A percentile compares a stretch with the other conserved stretches of the same genome.
Conservation (phyloP, 1,140 invertebrate genomes). For the Danaus melanippus region DNA sequence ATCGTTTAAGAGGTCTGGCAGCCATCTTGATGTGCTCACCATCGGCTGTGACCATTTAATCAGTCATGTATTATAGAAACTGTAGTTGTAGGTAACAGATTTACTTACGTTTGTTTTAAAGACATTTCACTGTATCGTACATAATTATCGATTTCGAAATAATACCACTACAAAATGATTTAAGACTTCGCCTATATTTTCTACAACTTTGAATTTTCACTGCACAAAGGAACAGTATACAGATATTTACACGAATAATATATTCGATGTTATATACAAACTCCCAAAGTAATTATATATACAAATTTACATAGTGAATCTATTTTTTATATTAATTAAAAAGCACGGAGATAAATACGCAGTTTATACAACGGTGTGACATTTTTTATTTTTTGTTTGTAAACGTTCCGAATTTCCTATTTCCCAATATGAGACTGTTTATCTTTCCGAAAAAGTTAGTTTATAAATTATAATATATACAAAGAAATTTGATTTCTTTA, state of each 20-base stretch:
- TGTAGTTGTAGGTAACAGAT: conserved; percentile 5
- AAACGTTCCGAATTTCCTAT: conserved; percentile 19
- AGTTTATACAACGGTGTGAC: conserved; percentile 37
- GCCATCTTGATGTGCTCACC: conserved; percentile 40
- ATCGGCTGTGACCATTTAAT: conserved; percentile 14
- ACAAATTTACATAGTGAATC: conserved; percentile 32
- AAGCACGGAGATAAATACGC: conserved; percentile 41
- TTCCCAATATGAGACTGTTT: not conserved
- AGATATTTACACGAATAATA: too few species aligned
- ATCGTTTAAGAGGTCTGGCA: conserved; percentile 18
- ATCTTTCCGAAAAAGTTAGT: too few species aligned
- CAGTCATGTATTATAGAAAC: conserved; percentile 10
- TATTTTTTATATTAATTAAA: conserved; percentile 25
- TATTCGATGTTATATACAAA: not conserved
- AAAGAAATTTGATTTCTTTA: too few species aligned
- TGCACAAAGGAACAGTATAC: too few species aligned
- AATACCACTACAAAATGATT: conserved; percentile 1
- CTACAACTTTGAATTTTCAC: too few species aligned
- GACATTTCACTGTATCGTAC: conserved; percentile 1
- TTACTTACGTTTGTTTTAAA: conserved; percentile 26
- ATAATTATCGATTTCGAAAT: conserved; percentile 21
- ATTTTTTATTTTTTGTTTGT: conserved; percentile 31
- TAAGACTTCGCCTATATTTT: too few species aligned
- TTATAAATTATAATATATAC: too few species aligned
- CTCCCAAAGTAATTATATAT: conserved; percentile 19